Evolutionary conservation across 2,797 vertebrate genomes (phyloP).

Genomic region (Notolabrus celidotus): DNA sequence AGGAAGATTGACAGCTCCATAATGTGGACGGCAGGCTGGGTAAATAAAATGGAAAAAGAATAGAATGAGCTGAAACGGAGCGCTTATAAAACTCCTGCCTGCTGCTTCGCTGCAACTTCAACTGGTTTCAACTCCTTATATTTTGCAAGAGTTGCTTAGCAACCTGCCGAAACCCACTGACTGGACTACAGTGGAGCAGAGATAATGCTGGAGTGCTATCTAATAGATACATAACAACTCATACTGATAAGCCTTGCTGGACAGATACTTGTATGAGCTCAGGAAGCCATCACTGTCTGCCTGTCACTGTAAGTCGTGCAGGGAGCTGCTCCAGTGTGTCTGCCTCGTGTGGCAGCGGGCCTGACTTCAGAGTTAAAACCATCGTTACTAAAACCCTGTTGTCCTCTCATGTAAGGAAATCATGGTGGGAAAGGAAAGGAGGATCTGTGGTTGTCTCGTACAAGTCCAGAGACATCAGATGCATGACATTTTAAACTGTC

Average conservation of each 20-base stretch:
- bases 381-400: slow-evolving; percentile 2
- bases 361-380: slow-evolving; percentile 25
- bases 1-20: slow-evolving; percentile 31
- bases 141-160: slow-evolving; percentile 75
- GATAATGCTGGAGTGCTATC: slow-evolving; percentile 60
- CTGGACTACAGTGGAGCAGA: slow-evolving; percentile 55
- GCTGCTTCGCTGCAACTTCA: slow-evolving; percentile 41
- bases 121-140: slow-evolving; percentile 54
- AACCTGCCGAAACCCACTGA: slow-evolving; percentile 61
- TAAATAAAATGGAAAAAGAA: slow-evolving; percentile 59
- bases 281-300: slow-evolving; percentile 16
- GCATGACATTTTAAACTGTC: slow-evolving; percentile 47
- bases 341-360: slow-evolving; percentile 4
- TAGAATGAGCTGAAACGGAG: slow-evolving; percentile 41
- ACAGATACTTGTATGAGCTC: slow-evolving; percentile 36
- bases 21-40: slow-evolving; percentile 61
- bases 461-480: slow-evolving; percentile 28
- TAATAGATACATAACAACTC: slow-evolving; percentile 57
- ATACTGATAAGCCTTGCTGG: slow-evolving; percentile 57
- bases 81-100: slow-evolving; percentile 49
- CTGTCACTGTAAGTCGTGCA: slow-evolving; percentile 19
- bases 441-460: slow-evolving; percentile 14
- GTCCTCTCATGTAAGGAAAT: slow-evolving; percentile 1
- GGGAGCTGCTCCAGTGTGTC: slow-evolving; percentile 11
- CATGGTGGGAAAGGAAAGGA: background rate